Evolutionary conservation across 2,797 vertebrate species (phyloP), one percentile per base, ranked within the genome.

Genomic region (Aulostomus chinensis): DNA sequence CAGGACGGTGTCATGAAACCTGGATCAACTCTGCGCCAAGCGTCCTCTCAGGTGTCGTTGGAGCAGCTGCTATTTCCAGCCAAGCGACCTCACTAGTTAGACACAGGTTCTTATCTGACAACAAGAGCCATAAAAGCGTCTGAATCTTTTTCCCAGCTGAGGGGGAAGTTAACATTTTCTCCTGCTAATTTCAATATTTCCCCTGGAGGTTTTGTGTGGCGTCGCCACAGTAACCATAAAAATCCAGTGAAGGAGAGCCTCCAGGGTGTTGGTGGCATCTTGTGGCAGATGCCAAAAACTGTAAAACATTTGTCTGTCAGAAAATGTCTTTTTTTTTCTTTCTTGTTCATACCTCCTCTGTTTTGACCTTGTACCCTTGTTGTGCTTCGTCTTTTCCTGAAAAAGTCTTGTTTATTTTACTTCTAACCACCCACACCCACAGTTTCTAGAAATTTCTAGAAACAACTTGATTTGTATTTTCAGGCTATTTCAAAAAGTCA

Each of bases 211-310:
- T 39, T 16, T 14, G 46, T 37, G 49, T 32, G 49, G 13, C 2
- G 7, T 76, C 30, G 26, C 62, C 5, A 38, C 46, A 53, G 72
- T 21, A 55, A 59, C 66, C 43, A 34, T 67, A 68, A 75, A 59
- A 51, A 65, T 41, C 49, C 37, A 29, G 57, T 17, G 48, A 51
- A 65, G 55, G 42, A 51, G 71, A 30, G 76, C 70, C 75, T 45
- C 1, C 62, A 57, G 79, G 64, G 29, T 22, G 2, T 36, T 68
- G 34, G 58, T 25, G 76, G 52, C 51, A 21, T 13, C 4, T 38
- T 11, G 75, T 62, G 77, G 59, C 80, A 85, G 80, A 79, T 79
- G 83, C 63, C 53, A 67, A 50, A 57, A 32, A 80, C 58, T 30
- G 31, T 79, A 77, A 83, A 80, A 15, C 63, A 68, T 66, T 21